Conservation (phyloP, 2,113 vertebrate genomes). For the Boulengerochromis microlepis region DNA sequence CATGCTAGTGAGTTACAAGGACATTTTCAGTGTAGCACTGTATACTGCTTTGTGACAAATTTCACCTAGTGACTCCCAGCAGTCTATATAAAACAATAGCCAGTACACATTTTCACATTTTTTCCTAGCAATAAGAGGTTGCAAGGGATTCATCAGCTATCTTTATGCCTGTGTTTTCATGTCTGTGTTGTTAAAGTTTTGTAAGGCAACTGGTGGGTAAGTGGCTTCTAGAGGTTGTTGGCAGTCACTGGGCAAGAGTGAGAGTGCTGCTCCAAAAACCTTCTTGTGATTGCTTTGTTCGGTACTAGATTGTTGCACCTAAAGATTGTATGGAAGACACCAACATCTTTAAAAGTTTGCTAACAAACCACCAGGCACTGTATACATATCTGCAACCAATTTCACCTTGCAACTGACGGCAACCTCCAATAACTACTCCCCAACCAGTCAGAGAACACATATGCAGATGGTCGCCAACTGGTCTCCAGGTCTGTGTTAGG, state of each 20-base stretch:
- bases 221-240: neutral
- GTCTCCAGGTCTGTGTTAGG: neutral
- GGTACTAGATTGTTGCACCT: neutral
- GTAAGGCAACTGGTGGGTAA: neutral
- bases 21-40: neutral
- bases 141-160: neutral
- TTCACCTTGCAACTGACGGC: neutral
- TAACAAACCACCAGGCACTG: neutral
- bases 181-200: neutral
- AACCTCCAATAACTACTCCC: neutral
- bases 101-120: neutral
- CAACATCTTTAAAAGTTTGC: neutral
- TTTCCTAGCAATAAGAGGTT: neutral
- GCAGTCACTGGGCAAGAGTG: neutral
- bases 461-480: neutral
- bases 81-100: neutral
- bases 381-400: neutral
- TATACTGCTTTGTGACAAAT: neutral
- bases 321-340: neutral
- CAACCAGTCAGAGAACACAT: neutral
- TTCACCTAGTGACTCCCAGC: neutral
- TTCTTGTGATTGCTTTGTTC: neutral
- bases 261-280: neutral
- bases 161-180: neutral
- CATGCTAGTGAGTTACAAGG: neutral